These are phyloP conservation scores for Enteromius argenteus DNA, from an alignment of 2,797 vertebrate species.

Conservation along the genomic window DNA sequence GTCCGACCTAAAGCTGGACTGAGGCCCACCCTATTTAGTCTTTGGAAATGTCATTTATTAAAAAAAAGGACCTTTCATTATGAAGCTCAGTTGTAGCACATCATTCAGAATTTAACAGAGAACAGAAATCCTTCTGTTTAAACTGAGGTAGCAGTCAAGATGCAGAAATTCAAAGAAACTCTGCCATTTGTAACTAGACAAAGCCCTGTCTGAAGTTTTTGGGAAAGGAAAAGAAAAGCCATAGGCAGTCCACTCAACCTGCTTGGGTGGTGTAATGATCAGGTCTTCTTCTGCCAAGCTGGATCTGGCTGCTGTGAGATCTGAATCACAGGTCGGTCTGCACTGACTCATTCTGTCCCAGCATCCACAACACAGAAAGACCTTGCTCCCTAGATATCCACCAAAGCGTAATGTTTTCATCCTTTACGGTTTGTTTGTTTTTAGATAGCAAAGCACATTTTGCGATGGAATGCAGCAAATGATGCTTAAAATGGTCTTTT, in stretches of 20 bases:
- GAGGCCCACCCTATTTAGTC: not conserved
- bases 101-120: not conserved
- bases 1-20: not conserved
- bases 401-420: constrained; percentile 16
- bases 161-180: not conserved
- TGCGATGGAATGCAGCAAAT: not conserved
- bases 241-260: not conserved
- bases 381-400: constrained; percentile 13
- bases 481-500: not conserved
- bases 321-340: constrained; percentile 33
- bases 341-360: constrained; percentile 12
- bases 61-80: not conserved
- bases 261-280: constrained; percentile 1
- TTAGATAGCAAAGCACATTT: not conserved
- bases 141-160: not conserved
- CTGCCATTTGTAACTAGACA: not conserved
- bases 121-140: not conserved
- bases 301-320: constrained; percentile 24
- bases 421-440: constrained; percentile 18
- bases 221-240: not conserved
- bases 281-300: constrained; percentile 22
- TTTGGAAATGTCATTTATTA: not conserved
- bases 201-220: not conserved
- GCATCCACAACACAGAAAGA: not conserved
- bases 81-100: not conserved